A percentile compares a stretch with the other conserved stretches of the same genome.
These are phyloP conservation scores for Conus betulinus DNA, from an alignment of 1,140 invertebrate species.

Conservation along the genomic window DNA sequence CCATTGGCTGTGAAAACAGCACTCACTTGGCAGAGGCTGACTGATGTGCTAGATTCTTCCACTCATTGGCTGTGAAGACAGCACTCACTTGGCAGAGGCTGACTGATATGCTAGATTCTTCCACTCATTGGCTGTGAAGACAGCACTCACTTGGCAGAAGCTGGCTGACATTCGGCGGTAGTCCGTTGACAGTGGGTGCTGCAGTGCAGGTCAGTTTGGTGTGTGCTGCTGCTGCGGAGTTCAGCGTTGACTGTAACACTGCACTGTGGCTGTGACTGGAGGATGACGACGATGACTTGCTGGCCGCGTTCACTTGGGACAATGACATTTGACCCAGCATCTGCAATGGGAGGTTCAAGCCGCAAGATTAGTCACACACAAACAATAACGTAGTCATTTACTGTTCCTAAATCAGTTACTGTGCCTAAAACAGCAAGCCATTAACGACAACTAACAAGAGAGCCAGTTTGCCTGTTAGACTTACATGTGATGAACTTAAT, in stretches of 20 bases:
- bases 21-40: slow-evolving; percentile 72
- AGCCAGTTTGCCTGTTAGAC: no score
- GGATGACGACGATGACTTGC: slow-evolving; percentile 38
- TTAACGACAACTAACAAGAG: no score
- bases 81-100: no score
- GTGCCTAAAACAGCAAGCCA: no score
- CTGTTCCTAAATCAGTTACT: no score
- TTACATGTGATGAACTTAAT: no score
- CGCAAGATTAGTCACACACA: no score
- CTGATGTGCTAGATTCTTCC: slow-evolving; percentile 44
- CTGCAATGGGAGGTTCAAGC: slow-evolving; percentile 24
- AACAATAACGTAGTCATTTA: no score
- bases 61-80: no score
- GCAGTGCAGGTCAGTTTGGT: slow-evolving; percentile 39
- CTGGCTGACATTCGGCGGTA: slow-evolving; percentile 70
- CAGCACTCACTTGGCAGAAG: slow-evolving; percentile 69
- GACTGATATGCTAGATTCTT: no score
- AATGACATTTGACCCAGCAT: slow-evolving; percentile 49
- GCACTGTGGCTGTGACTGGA: slow-evolving; percentile 29
- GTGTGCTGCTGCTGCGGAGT: slow-evolving; percentile 42
- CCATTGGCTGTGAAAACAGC: no score
- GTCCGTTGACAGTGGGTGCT: slow-evolving; percentile 57
- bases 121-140: no score
- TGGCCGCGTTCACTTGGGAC: slow-evolving; percentile 34
- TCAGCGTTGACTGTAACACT: slow-evolving; percentile 43